phyloP scores from a whole-genome alignment of 2,113 vertebrate species.

The Cairina moschata region DNA sequence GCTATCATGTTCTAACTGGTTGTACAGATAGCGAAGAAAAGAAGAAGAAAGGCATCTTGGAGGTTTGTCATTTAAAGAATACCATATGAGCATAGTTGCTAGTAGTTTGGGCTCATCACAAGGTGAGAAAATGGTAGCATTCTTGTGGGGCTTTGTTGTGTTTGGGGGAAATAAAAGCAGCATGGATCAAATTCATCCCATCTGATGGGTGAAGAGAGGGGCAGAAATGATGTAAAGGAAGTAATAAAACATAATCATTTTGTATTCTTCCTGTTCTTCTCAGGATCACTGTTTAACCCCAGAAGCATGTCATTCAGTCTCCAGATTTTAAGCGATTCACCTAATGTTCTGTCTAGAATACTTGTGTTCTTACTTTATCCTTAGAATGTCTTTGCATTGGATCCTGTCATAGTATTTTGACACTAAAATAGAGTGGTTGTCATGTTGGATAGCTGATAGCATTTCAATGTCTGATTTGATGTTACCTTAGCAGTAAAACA shows the following conservation, averaged over 20 bases:
- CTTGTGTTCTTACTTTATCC: background rate
- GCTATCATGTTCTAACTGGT: slow-evolving; percentile 84
- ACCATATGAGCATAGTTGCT: background rate
- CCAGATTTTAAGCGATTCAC: background rate
- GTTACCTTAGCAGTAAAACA: background rate
- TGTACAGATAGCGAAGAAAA: slow-evolving; percentile 84
- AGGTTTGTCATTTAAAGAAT: slow-evolving; percentile 77
- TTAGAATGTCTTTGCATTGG: background rate
- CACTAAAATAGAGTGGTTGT: background rate
- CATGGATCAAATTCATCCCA: background rate
- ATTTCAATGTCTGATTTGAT: background rate
- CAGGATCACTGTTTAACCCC: background rate
- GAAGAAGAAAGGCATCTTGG: slow-evolving; percentile 91
- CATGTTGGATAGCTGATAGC: background rate
- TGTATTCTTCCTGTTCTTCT: background rate
- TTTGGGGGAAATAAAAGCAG: background rate
- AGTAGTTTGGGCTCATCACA: background rate
- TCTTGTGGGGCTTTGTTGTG: background rate
- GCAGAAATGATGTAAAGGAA: background rate
- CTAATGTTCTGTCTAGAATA: background rate
- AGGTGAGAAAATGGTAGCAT: background rate
- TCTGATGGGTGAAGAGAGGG: too few species aligned
- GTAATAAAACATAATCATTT: background rate
- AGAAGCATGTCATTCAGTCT: background rate
- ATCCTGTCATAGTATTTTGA: background rate